phyloP scores from a whole-genome alignment of 2,888 invertebrate species.

The Dione vanillae region DNA sequence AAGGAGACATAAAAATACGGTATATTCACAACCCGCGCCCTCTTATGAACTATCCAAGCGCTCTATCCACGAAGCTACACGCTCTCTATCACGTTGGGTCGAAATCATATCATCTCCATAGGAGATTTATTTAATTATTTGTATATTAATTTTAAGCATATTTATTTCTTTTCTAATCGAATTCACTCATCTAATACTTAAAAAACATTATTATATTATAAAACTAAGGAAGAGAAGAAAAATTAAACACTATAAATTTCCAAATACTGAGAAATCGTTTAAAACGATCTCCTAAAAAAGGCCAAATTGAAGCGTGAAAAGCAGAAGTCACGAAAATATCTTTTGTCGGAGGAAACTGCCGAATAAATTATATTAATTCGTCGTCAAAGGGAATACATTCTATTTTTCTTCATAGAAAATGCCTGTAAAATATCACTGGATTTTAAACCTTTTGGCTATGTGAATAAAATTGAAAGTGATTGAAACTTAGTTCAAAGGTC shows the following conservation, averaged over 20 bases:
- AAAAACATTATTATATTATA: not conserved
- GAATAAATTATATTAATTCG: conserved; percentile 37
- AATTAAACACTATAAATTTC: conserved; percentile 9
- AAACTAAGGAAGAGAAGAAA: not conserved
- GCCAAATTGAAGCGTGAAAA: conserved; percentile 24
- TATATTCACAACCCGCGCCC: no score
- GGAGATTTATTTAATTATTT: no score
- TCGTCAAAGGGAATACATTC: conserved; percentile 38
- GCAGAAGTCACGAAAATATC: conserved; percentile 33
- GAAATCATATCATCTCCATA: no score
- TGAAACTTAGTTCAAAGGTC: not conserved
- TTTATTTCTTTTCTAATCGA: no score
- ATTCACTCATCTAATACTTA: not conserved
- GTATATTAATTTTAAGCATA: no score
- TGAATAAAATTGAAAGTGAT: not conserved
- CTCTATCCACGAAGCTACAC: no score
- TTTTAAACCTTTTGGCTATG: not conserved
- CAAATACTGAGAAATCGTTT: not conserved
- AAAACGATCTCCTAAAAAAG: conserved; percentile 19
- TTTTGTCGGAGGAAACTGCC: conserved; percentile 26
- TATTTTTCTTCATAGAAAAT: conserved; percentile 30
- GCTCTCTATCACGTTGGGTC: no score
- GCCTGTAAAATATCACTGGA: not conserved
- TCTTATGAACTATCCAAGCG: no score
- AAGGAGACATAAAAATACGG: no score